Conservation (phyloP, 2,888 invertebrate genomes). For the Xestia c-nigrum region DNA sequence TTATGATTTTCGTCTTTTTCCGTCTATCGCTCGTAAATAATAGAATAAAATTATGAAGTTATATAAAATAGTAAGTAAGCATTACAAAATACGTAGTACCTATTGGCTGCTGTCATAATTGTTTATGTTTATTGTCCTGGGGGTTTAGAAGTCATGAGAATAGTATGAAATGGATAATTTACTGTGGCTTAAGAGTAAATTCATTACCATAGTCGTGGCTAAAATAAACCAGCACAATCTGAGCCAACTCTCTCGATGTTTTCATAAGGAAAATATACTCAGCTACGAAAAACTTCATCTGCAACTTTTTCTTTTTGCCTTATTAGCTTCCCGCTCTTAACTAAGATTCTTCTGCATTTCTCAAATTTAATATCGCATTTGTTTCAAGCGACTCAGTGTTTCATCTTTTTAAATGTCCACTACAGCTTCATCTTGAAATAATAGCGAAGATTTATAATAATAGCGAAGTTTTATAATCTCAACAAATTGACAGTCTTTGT, state of each 20-base stretch:
- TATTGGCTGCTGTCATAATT: background rate
- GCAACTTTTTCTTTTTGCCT: conserved; percentile 81
- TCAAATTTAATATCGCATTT: conserved; percentile 79
- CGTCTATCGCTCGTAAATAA: too few species aligned
- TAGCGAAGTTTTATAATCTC: conserved; percentile 56
- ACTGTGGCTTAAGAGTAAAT: conserved; percentile 75
- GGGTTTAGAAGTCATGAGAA: conserved; percentile 11
- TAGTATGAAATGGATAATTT: conserved; percentile 66
- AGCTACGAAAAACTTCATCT: conserved; percentile 82
- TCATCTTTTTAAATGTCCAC: conserved; percentile 69
- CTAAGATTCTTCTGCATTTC: conserved; percentile 80
- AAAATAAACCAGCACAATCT: conserved; percentile 78
- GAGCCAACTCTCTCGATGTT: conserved; percentile 79
- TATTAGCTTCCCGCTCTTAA: conserved; percentile 84
- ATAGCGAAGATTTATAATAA: conserved; percentile 59
- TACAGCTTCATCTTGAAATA: conserved; percentile 62
- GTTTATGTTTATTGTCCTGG: conserved; percentile 1
- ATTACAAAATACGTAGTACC: background rate
- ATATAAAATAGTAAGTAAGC: background rate
- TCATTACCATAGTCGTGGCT: conserved; percentile 73
- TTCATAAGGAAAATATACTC: conserved; percentile 83
- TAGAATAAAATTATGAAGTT: too few species aligned
- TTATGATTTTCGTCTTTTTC: too few species aligned
- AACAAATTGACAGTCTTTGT: conserved; percentile 43
- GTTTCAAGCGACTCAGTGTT: conserved; percentile 70